Evolutionary conservation across 2,797 vertebrate species (phyloP).

Genomic region (Pipistrellus kuhlii): DNA sequence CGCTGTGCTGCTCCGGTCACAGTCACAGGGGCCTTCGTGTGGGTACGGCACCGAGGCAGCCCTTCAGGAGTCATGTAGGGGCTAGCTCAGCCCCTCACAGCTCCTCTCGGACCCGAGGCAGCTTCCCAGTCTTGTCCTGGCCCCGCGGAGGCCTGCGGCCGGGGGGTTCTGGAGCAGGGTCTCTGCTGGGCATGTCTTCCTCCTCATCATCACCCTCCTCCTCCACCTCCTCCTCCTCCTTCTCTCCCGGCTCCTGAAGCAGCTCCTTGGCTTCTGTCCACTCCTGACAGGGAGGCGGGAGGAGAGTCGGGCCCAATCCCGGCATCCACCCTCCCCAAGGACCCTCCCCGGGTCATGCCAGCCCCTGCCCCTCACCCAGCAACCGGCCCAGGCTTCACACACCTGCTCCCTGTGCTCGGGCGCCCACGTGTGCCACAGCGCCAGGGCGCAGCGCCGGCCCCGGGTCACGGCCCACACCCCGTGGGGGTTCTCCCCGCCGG

Average conservation of each 20-base stretch:
- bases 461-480: slow-evolving; percentile 93
- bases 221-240: slow-evolving; percentile 27
- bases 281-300: slow-evolving; percentile 87
- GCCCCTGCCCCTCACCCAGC: background rate
- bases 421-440: slow-evolving; percentile 96
- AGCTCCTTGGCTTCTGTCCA: slow-evolving; percentile 91
- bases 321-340: no score
- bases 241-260: slow-evolving; percentile 76
- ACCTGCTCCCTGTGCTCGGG: slow-evolving; percentile 95
- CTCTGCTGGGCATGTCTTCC: slow-evolving; percentile 44
- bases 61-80: slow-evolving; percentile 36
- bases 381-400: slow-evolving; percentile 48
- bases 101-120: slow-evolving; percentile 83
- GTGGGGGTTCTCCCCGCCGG: slow-evolving; percentile 95
- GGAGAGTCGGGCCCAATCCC: background rate
- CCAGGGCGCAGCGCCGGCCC: slow-evolving; percentile 93
- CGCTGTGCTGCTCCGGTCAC: background rate
- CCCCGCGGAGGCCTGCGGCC: slow-evolving; percentile 58
- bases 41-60: background rate
- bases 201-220: background rate
- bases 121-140: slow-evolving; percentile 72
- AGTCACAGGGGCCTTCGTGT: background rate
- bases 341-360: background rate
- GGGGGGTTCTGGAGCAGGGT: slow-evolving; percentile 75
- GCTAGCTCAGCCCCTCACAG: slow-evolving; percentile 79